Evolutionary conservation across 2,888 invertebrate species (phyloP).

Genomic region (Thyatira batis): DNA sequence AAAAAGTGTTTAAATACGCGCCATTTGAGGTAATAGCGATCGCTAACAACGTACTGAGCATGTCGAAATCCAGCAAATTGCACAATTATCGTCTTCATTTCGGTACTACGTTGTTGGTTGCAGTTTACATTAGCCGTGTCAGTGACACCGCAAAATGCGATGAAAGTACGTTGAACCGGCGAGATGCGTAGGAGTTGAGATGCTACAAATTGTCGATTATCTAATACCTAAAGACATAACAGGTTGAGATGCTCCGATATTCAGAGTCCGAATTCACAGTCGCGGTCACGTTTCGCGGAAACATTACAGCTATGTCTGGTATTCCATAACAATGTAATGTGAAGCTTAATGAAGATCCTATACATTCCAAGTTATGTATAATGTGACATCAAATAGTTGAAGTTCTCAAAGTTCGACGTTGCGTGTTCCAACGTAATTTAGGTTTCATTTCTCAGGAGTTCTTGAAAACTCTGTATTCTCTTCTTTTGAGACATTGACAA

Average conservation of each 20-base stretch:
- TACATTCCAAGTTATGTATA: not conserved
- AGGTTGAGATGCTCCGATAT: not conserved
- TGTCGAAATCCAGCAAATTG: conserved; percentile 4
- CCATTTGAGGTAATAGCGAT: conserved; percentile 2
- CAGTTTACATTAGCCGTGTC: conserved; percentile 30
- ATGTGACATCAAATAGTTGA: not conserved
- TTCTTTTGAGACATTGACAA: no score
- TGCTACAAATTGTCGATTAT: not conserved
- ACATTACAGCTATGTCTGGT: not conserved
- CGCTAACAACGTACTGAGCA: conserved; percentile 3
- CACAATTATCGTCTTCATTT: conserved; percentile 6
- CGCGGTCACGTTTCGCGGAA: not conserved
- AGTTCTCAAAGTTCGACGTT: not conserved
- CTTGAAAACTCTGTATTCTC: no score
- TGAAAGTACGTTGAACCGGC: conserved; percentile 47
- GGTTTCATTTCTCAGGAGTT: not conserved
- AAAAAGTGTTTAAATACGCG: not conserved
- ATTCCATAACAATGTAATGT: not conserved
- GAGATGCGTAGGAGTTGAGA: conserved; percentile 36
- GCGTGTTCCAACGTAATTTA: not conserved
- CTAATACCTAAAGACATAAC: not conserved
- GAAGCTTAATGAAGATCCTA: not conserved
- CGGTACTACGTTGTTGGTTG: conserved; percentile 2
- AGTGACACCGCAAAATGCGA: conserved; percentile 41
- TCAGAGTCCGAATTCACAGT: not conserved